phyloP scores from a whole-genome alignment of 2,888 invertebrate species.

The Zeuzera pyrina region DNA sequence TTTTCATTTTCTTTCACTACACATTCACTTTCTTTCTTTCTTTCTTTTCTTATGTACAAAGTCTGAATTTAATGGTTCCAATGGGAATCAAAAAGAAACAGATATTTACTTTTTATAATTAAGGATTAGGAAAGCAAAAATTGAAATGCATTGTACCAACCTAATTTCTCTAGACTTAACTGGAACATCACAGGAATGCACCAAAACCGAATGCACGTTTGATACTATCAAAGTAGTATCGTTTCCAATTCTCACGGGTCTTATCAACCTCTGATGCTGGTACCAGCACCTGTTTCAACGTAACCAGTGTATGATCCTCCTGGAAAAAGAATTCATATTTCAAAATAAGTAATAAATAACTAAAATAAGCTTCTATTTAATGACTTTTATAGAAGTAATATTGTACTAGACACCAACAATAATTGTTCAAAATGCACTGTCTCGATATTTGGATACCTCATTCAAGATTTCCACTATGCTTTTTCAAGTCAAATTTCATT shows the following conservation, averaged over 20 bases:
- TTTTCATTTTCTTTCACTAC: no score
- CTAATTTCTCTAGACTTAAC: constrained; percentile 28
- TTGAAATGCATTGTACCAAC: constrained; percentile 28
- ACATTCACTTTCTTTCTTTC: no score
- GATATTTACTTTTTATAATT: no score
- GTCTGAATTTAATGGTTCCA: no score
- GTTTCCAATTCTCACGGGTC: constrained; percentile 91
- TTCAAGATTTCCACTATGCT: no score
- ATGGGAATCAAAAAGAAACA: no score
- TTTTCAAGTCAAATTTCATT: no score
- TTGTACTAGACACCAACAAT: neutral
- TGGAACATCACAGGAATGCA: constrained; percentile 70
- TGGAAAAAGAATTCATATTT: constrained; percentile 32
- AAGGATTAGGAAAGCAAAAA: no score
- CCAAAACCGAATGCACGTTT: constrained; percentile 94
- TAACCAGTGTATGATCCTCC: constrained; percentile 90
- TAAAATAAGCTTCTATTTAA: neutral
- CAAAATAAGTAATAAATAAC: neutral
- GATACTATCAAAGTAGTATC: constrained; percentile 96
- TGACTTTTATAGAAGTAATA: neutral
- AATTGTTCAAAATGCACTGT: no score
- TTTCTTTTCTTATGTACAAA: no score
- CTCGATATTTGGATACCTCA: no score
- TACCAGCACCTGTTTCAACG: constrained; percentile 86
- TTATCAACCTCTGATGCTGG: constrained; percentile 85